phyloP scores from a whole-genome alignment of 2,888 invertebrate species.

The Drosophila kanekoi region DNA sequence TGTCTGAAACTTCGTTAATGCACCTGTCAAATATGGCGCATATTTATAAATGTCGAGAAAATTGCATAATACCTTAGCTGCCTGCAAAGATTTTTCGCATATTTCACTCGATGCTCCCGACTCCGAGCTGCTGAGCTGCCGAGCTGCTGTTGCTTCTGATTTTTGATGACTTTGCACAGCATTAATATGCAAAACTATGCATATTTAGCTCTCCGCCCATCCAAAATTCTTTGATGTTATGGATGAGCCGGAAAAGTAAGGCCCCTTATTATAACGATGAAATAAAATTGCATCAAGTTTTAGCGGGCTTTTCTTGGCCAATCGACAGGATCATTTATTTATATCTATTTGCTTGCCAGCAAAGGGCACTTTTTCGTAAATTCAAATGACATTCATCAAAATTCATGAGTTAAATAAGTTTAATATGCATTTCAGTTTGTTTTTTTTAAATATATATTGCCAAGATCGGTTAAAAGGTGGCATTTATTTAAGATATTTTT shows the following conservation, averaged over 20 bases:
- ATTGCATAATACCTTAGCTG: slow-evolving; percentile 73
- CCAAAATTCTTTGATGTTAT: slow-evolving; percentile 7
- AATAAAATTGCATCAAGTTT: slow-evolving; percentile 28
- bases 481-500: background rate
- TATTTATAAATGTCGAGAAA: slow-evolving; percentile 70
- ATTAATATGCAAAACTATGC: slow-evolving; percentile 67
- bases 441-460: too few relatives aligned
- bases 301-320: slow-evolving; percentile 5
- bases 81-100: slow-evolving; percentile 43
- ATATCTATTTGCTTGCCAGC: too few relatives aligned
- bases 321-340: background rate
- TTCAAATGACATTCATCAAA: too few relatives aligned
- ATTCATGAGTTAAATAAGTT: too few relatives aligned
- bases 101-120: slow-evolving; percentile 39
- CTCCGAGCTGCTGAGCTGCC: slow-evolving; percentile 10
- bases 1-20: slow-evolving; percentile 74
- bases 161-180: slow-evolving; percentile 58
- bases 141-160: slow-evolving; percentile 25
- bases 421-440: too few relatives aligned
- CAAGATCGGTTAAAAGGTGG: background rate
- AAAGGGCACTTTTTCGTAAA: too few relatives aligned
- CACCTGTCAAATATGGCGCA: slow-evolving; percentile 78
- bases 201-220: slow-evolving; percentile 26
- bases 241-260: slow-evolving; percentile 16
- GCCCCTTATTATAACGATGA: slow-evolving; percentile 47